Conservation (phyloP, 2,113 vertebrate genomes). For the Progne subis region DNA sequence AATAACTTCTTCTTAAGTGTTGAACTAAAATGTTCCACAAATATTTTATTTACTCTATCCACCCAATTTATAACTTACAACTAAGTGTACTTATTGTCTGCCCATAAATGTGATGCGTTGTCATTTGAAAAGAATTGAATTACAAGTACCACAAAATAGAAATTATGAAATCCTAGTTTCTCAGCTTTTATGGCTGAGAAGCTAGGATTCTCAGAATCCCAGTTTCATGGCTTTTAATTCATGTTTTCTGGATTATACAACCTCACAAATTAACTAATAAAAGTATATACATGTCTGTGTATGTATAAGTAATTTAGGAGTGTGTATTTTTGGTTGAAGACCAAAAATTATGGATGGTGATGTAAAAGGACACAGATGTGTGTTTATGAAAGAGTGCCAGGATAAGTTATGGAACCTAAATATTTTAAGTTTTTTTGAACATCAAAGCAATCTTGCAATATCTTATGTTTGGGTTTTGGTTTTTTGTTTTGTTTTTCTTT, state of each 20-base stretch:
- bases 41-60: background rate
- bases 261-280: background rate
- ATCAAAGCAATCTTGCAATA: background rate
- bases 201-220: no score
- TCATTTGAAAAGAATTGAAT: background rate
- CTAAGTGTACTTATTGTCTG: background rate
- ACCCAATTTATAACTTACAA: background rate
- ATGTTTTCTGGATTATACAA: background rate
- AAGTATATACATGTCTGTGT: background rate
- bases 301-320: background rate
- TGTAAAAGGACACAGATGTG: rapidly evolving
- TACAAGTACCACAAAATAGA: background rate
- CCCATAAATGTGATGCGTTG: background rate
- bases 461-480: background rate
- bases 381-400: rapidly evolving
- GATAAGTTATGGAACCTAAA: background rate
- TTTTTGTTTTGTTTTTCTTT: background rate
- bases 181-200: no score
- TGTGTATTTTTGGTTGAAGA: background rate
- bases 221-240: background rate
- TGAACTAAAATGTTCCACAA: background rate
- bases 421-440: background rate
- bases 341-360: background rate
- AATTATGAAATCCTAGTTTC: background rate
- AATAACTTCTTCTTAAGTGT: background rate